Percentiles rank a stretch among this genome's conserved stretches.
phyloP scores from a whole-genome alignment of 2,888 invertebrate species.

The Malachius bipustulatus region DNA sequence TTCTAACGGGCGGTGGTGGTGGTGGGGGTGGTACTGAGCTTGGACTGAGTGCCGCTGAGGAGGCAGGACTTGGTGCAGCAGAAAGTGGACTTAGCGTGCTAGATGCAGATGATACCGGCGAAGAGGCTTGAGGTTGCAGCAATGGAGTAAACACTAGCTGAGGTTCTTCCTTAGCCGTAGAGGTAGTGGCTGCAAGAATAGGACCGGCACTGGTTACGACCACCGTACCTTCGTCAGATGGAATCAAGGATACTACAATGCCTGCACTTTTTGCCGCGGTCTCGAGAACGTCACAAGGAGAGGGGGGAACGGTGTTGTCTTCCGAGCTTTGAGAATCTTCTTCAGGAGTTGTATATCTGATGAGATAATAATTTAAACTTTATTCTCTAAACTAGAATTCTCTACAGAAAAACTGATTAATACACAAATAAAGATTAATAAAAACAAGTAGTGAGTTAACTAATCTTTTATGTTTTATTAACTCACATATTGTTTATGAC shows the following conservation, averaged over 20 bases:
- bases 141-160: conserved; percentile 42
- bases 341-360: conserved; percentile 73
- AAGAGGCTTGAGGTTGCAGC: conserved; percentile 35
- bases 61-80: conserved; percentile 49
- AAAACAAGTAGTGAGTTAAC: too few relatives aligned
- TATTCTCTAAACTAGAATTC: too few relatives aligned
- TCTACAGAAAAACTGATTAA: too few relatives aligned
- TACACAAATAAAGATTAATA: too few relatives aligned
- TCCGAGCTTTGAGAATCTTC: conserved; percentile 82
- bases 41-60: conserved; percentile 35
- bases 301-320: conserved; percentile 42
- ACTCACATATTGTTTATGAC: too few relatives aligned
- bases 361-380: too few relatives aligned
- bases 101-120: conserved; percentile 46
- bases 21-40: conserved; percentile 45
- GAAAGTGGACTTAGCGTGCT: conserved; percentile 57
- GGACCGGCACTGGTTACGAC: conserved; percentile 23
- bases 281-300: conserved; percentile 45
- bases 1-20: conserved; percentile 40
- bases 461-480: too few relatives aligned
- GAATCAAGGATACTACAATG: conserved; percentile 56
- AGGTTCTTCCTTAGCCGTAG: conserved; percentile 30
- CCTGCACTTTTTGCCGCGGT: conserved; percentile 55
- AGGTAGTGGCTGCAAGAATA: conserved; percentile 27
- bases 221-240: conserved; percentile 40